A percentile compares a stretch with the other conserved stretches of the same genome.
phyloP scores from a whole-genome alignment of 2,888 invertebrate genomes.

The Lasioglossum malachurum region DNA sequence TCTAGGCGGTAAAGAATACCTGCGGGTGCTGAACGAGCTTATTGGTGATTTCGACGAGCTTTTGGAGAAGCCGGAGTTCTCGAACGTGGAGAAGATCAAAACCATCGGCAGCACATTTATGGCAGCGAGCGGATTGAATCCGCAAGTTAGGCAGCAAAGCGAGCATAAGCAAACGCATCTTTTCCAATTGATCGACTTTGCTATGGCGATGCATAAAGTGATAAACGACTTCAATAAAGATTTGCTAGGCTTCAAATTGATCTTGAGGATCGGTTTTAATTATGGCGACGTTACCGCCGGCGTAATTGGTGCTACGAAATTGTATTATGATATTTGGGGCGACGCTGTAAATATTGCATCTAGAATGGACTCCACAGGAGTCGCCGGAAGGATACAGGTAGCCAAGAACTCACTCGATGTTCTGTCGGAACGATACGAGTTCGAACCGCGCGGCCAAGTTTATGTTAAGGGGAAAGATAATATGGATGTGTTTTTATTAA shows the following conservation, averaged over 20 bases:
- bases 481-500: conserved; percentile 95
- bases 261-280: conserved; percentile 95
- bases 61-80: conserved; percentile 92
- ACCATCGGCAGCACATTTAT: conserved; percentile 98
- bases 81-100: conserved; percentile 98
- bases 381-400: conserved; percentile 93
- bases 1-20: conserved; percentile 96
- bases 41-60: conserved; percentile 98
- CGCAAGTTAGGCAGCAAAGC: conserved; percentile 89
- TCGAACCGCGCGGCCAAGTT: conserved; percentile 96
- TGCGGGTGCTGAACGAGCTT: conserved; percentile 97
- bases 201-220: conserved; percentile 95
- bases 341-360: conserved; percentile 99
- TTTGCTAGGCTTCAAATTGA: conserved; percentile 95
- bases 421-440: conserved; percentile 91
- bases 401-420: conserved; percentile 91
- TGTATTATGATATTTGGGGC: conserved; percentile 99
- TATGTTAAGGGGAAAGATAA: conserved; percentile 98
- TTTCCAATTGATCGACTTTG: conserved; percentile 96
- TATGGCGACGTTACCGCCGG: conserved; percentile 98
- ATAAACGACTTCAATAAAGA: conserved; percentile 95
- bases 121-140: conserved; percentile 98
- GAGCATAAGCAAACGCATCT: conserved; percentile 91
- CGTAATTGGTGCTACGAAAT: conserved; percentile 97
- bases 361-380: conserved; percentile 98